Evolutionary conservation across 1,140 invertebrate species (phyloP).

Genomic region (Chironomus striatipennis): DNA sequence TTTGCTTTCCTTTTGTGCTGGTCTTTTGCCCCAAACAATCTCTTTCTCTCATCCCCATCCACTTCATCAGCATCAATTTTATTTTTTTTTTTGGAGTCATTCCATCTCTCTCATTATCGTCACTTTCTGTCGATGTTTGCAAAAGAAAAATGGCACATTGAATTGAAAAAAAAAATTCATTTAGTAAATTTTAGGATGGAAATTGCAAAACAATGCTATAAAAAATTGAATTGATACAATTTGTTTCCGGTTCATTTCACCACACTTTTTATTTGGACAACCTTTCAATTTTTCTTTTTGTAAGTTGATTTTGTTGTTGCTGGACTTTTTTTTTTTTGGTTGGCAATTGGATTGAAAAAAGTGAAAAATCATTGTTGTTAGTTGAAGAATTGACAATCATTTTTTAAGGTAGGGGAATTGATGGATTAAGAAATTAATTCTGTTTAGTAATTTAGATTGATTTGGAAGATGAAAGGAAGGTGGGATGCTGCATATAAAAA

Average conservation of each 20-base stretch:
- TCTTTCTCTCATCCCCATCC: too few species aligned
- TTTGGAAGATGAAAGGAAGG: too few species aligned
- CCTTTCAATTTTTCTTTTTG: neutral
- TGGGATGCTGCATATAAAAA: too few species aligned
- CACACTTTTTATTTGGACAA: neutral
- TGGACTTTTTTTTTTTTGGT: neutral
- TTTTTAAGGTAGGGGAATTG: too few species aligned
- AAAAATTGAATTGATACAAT: slow-evolving; percentile 6
- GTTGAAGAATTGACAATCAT: too few species aligned
- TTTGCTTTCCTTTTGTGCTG: neutral
- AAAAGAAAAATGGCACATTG: neutral
- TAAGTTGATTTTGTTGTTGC: neutral
- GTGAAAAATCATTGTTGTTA: too few species aligned
- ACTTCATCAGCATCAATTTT: neutral
- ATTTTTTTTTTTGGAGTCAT: neutral
- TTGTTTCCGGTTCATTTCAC: slow-evolving; percentile 3
- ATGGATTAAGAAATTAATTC: too few species aligned
- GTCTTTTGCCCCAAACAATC: neutral
- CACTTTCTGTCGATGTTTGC: neutral
- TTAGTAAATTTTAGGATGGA: neutral
- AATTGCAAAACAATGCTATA: slow-evolving; percentile 13
- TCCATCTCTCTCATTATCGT: neutral
- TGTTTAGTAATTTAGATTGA: too few species aligned
- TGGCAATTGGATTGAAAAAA: too few species aligned
- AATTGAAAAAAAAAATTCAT: neutral